Base-by-base conservation (phyloP, 2,888 invertebrate genomes). In the Macrophya alboannulata region DNA sequence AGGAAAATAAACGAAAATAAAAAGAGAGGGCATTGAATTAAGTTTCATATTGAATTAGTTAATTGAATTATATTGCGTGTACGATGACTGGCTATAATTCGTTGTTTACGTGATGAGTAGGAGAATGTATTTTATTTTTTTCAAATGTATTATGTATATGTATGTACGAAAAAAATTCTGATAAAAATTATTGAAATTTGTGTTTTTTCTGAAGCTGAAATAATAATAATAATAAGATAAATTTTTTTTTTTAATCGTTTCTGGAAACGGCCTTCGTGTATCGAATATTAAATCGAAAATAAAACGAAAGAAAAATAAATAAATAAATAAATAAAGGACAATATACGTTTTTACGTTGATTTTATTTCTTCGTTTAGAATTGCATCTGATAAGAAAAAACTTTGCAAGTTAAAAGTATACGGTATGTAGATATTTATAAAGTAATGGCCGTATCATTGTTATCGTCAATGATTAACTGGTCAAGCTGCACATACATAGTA, bases 11-110 rank as follows among this genome's bases (percentile, higher is more conserved):
- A n/a, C n/a, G 72, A 51, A 51, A 81, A 45, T 15, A 3, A 31
- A 37, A 17, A 65, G 43, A 86, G 83, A 43, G 51, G 51, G 59
- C 86, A 25, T 62, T 79, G 86, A 51, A 31, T n/a, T 4, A 21
- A 10, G 76, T 51, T n/a, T 76, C 15, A 72, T 72, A 76, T 76
- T 76, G 21, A 76, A 76, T 76, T 48, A 48, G 48, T n/a, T 62
- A 62, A 40, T 72, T 43, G 17, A 72, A 43, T 72, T 37, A 72
- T 62, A 25, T 12, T 62, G 62, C 25, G 62, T 10, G 62, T 25
- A 0, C 76, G 25, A 76, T 76, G 76, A 76, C 76, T 76, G 76
- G 76, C 76, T n/a, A 25, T 76, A 76, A 74, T 72, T 43, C 21
- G 21, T 12, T 72, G 37, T 12, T 17, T 17, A 37, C 6, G 17